Evolutionary conservation across 2,888 invertebrate genomes (phyloP), one percentile per base, ranked within the genome.

Genomic region (Drosophila quinaria): DNA sequence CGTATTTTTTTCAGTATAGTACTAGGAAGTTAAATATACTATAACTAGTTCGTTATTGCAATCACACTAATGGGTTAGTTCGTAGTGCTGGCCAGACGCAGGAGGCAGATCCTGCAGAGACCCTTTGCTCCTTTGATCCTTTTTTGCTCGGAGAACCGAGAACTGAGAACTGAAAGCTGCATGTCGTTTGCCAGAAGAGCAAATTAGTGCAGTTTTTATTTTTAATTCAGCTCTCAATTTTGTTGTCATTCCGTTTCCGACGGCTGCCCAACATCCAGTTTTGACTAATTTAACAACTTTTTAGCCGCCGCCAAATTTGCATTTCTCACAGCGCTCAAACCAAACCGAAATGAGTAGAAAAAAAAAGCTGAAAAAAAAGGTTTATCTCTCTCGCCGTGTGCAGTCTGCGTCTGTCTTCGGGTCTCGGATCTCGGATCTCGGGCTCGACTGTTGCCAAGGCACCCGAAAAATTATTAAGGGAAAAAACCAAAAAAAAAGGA

Each of bases 131-230:
- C 52, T 39, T 47, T 52, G 50, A 70, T 61, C 60, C 77, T 64
- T 59, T 51, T 64, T 59, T 51, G 66, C 29, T 2, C 29, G 2
- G 29, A 29, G 29, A 29, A 29, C 29, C 2, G 8, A 29, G 29
- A 29, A 29, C 71, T 42, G 9, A 51, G 17, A 65, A 87, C 64
- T 80, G 78, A 72, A 73, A 64, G 35, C 29, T 74, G 70, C 71
- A 59, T 52, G 35, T 33, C 33, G n/a, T 29, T 58, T 61, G 11
- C 42, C 25, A 35, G 52, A 44, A 73, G 71, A 70, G 71, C 78
- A 87, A 87, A 89, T 87, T 87, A 87, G 86, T 87, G 88, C 86
- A 87, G 60, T 85, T 80, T 72, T 86, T 81, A 70, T 31, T 59
- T 31, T 15, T 8, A n/a, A 29, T 17, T 55, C 17, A 41, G 29